Percentiles rank a stretch among this genome's conserved stretches.
phyloP scores from a whole-genome alignment of 2,797 vertebrate species.

The Lepus oiostolus region DNA sequence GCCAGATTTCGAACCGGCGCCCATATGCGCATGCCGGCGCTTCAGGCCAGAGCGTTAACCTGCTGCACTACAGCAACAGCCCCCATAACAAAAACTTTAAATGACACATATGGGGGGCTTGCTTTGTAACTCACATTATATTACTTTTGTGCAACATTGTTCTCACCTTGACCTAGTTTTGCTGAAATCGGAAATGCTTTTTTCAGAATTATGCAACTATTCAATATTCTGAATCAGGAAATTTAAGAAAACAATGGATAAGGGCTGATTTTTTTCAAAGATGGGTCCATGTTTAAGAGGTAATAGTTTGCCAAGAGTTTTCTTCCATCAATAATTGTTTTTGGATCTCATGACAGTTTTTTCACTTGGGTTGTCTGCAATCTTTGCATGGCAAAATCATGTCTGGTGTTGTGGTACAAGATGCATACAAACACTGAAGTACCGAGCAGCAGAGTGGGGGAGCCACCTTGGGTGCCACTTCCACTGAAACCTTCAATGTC shows the following conservation, averaged over 20 bases:
- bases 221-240: slow-evolving; percentile 26
- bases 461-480: not conserved
- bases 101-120: not conserved
- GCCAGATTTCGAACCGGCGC: too few species aligned
- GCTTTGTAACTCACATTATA: not conserved
- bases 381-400: slow-evolving; percentile 17
- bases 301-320: not conserved
- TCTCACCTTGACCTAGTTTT: slow-evolving; percentile 17
- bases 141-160: not conserved
- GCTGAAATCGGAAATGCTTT: not conserved
- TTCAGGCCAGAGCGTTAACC: too few species aligned
- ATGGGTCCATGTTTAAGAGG: not conserved
- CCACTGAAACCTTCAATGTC: not conserved
- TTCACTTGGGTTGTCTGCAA: not conserved
- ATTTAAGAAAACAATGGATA: slow-evolving; percentile 23
- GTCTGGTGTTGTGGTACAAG: not conserved
- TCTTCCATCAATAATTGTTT: slow-evolving; percentile 37
- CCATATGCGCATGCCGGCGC: too few species aligned
- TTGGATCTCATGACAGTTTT: not conserved
- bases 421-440: not conserved
- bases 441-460: not conserved
- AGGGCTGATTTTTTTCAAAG: slow-evolving; percentile 29
- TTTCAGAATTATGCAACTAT: not conserved
- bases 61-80: too few species aligned
- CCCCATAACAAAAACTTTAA: too few species aligned